Percentiles rank a stretch among this genome's conserved stretches.
Conservation (phyloP, 1,140 invertebrate species). For the Musca vetustissima region DNA sequence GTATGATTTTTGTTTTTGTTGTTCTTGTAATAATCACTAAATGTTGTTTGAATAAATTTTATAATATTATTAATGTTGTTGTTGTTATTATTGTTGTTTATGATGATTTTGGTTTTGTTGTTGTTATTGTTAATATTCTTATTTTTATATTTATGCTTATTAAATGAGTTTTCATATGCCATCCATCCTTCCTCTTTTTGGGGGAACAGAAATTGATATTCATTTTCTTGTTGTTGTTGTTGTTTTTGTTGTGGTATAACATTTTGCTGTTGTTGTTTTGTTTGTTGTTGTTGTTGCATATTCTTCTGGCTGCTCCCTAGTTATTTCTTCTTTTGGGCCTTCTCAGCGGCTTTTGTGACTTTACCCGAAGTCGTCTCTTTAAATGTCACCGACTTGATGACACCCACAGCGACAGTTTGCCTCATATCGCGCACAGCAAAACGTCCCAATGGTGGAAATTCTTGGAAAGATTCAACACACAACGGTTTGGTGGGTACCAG, state of each 20-base stretch:
- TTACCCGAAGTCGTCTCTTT: slow-evolving; percentile 85
- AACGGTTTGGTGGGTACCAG: slow-evolving; percentile 93
- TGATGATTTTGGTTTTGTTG: slow-evolving; percentile 25
- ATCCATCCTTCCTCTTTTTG: slow-evolving; percentile 22
- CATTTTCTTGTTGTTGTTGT: slow-evolving; percentile 23
- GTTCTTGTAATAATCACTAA: too few species aligned
- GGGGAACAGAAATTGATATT: slow-evolving; percentile 36
- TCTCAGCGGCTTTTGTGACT: slow-evolving; percentile 96
- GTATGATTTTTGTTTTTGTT: too few species aligned
- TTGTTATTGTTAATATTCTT: slow-evolving; percentile 25
- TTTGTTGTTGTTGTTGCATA: slow-evolving; percentile 31
- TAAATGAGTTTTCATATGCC: slow-evolving; percentile 28
- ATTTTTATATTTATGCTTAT: slow-evolving; percentile 41
- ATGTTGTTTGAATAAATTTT: too few species aligned
- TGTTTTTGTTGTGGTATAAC: too few species aligned
- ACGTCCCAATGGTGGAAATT: slow-evolving; percentile 96
- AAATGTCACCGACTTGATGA: slow-evolving; percentile 75
- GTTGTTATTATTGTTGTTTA: background rate
- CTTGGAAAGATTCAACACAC: slow-evolving; percentile 97
- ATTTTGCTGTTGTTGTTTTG: slow-evolving; percentile 34
- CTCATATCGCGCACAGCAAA: slow-evolving; percentile 99
- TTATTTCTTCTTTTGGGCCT: slow-evolving; percentile 97
- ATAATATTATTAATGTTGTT: slow-evolving; percentile 15
- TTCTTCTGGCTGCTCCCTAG: slow-evolving; percentile 68
- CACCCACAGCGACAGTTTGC: slow-evolving; percentile 98